These are phyloP conservation scores for Drosophila kohkoa DNA, from an alignment of 1,140 invertebrate species.

Conservation along the genomic window DNA sequence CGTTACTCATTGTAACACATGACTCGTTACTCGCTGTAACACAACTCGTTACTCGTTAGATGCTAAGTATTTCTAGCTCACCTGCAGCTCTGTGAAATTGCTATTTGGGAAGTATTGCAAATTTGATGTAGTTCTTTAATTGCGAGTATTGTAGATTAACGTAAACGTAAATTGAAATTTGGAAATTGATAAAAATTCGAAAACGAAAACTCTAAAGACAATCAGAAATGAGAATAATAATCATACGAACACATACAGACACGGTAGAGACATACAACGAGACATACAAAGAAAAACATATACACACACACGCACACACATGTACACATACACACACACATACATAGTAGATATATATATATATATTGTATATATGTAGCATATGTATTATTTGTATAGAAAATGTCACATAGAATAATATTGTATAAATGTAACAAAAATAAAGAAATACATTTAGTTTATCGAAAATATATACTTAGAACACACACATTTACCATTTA, in stretches of 20 bases:
- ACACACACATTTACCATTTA: conserved; percentile 83
- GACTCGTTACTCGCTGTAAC: neutral
- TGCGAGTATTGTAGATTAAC: neutral
- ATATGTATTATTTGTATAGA: conserved; percentile 10
- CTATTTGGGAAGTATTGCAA: neutral
- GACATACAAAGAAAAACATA: conserved; percentile 35
- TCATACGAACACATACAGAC: conserved; percentile 19
- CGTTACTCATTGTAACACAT: conserved; percentile 6
- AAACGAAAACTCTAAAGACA: conserved; percentile 36
- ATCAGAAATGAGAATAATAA: conserved; percentile 33
- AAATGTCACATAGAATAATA: conserved; percentile 24
- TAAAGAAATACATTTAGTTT: conserved; percentile 65
- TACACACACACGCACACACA: conserved; percentile 9
- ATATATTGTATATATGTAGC: conserved; percentile 18
- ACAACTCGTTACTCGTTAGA: conserved; percentile 14
- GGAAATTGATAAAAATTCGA: conserved; percentile 6
- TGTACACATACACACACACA: conserved; percentile 13
- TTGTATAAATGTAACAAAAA: conserved; percentile 33
- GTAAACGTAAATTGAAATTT: neutral
- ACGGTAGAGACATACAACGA: conserved; percentile 27
- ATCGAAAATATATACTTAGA: conserved; percentile 72
- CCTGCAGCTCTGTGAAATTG: conserved; percentile 34
- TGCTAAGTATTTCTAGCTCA: conserved; percentile 21
- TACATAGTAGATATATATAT: conserved; percentile 15
- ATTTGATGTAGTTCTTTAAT: conserved; percentile 10